These are phyloP conservation scores for Sebastes itinus DNA, from an alignment of 2,797 vertebrate species.

Conservation along the genomic window DNA sequence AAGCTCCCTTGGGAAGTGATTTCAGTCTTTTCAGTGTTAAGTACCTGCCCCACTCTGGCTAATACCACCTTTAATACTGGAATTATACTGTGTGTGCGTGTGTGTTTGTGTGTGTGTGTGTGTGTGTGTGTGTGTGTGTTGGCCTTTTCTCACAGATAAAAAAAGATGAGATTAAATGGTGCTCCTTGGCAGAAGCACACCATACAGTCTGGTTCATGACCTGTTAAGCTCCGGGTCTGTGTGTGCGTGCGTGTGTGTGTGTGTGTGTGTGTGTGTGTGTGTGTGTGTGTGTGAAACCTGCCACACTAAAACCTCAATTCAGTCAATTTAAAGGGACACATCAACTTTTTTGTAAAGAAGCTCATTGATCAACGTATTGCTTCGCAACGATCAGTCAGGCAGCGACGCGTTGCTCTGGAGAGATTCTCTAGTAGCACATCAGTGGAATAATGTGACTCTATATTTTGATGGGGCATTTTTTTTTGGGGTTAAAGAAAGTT, in stretches of 20 bases:
- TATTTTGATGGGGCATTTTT: background rate
- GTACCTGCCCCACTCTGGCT: conserved; percentile 76
- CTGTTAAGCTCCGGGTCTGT: conserved; percentile 46
- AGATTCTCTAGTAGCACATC: background rate
- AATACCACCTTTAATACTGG: conserved; percentile 74
- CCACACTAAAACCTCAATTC: conserved; percentile 17
- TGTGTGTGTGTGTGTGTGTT: conserved; percentile 14
- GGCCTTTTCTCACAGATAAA: conserved; percentile 36
- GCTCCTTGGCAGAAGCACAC: conserved; percentile 36
- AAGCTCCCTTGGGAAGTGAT: conserved; percentile 79
- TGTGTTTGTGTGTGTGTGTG: conserved; percentile 24
- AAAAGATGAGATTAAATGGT: conserved; percentile 59
- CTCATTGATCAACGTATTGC: conserved; percentile 4
- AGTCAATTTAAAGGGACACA: conserved; percentile 21
- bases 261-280: background rate
- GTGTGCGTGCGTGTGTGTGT: background rate
- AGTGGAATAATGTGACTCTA: background rate
- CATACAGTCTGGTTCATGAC: conserved; percentile 36
- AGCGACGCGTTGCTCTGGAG: background rate
- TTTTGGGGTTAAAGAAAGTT: accelerated
- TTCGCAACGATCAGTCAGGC: background rate
- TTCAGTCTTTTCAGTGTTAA: conserved; percentile 80
- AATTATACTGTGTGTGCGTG: conserved; percentile 61
- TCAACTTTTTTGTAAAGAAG: conserved; percentile 17
- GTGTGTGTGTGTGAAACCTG: background rate